A percentile compares a stretch with the other conserved stretches of the same genome.
Evolutionary conservation across 2,888 invertebrate species (phyloP).

Genomic region (Marronus borbonicus): DNA sequence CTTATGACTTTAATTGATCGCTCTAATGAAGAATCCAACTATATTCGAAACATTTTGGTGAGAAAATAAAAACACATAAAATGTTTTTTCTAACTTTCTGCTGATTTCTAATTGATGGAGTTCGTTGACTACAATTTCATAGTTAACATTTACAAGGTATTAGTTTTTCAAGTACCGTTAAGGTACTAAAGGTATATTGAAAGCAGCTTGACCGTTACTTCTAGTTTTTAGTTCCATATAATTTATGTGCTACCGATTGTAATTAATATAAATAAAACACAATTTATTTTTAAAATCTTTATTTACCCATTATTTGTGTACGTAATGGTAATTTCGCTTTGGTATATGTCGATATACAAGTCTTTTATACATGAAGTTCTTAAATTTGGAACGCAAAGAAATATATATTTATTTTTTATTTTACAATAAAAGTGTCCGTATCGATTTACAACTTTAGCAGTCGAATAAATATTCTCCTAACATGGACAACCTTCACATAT

Average conservation of each 20-base stretch:
- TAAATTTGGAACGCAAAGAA: slow-evolving; percentile 10
- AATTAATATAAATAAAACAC: slow-evolving; percentile 3
- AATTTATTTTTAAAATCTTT: slow-evolving; percentile 19
- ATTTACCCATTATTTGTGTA: slow-evolving; percentile 25
- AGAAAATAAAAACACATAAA: too few species aligned
- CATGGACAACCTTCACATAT: slow-evolving; percentile 13
- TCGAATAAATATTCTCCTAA: slow-evolving; percentile 2
- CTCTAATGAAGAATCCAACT: too few species aligned
- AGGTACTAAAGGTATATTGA: too few species aligned
- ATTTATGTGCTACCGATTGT: background rate
- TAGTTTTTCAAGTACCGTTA: too few species aligned
- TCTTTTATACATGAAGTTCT: slow-evolving; percentile 30
- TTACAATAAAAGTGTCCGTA: background rate
- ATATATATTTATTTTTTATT: slow-evolving; percentile 3
- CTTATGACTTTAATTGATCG: too few species aligned
- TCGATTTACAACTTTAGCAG: slow-evolving; percentile 15
- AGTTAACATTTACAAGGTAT: too few species aligned
- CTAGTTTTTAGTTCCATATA: too few species aligned
- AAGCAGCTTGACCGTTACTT: too few species aligned
- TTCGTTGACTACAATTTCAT: too few species aligned
- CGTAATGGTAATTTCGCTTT: slow-evolving; percentile 35
- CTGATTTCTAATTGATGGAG: too few species aligned
- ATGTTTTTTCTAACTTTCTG: too few species aligned
- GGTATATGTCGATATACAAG: slow-evolving; percentile 38
- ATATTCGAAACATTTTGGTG: too few species aligned